Percentiles rank a stretch among this genome's conserved stretches.
Conservation (phyloP, 2,888 invertebrate genomes). For the Clusia tigrina region DNA sequence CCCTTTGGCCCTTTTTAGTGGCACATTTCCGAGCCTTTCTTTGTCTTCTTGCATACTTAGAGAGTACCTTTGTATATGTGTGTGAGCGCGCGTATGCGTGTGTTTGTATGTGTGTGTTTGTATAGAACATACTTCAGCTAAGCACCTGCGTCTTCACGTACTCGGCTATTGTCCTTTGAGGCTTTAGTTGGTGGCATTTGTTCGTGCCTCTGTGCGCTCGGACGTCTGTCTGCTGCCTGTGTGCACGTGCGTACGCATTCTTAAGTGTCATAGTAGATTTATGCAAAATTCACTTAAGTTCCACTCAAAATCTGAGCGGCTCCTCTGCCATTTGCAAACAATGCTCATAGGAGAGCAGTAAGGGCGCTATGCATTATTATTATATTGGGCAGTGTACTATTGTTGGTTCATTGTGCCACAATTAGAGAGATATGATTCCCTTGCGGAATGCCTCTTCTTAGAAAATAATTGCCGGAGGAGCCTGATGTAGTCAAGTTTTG, state of each 20-base stretch:
- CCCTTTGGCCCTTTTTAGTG: constrained; percentile 22
- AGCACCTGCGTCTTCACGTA: constrained; percentile 12
- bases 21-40: constrained; percentile 2
- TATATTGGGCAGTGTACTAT: neutral
- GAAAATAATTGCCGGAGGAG: neutral
- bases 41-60: constrained; percentile 14
- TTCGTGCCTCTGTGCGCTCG: neutral
- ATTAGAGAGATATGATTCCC: neutral
- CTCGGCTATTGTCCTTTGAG: neutral
- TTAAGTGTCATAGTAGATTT: constrained; percentile 2
- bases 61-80: neutral
- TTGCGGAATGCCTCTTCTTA: neutral
- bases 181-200: neutral
- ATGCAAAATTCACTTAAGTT: constrained; percentile 12
- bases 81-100: neutral
- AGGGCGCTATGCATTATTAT: neutral
- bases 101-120: constrained; percentile 13
- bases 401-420: neutral
- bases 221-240: neutral
- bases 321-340: neutral
- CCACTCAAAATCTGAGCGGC: neutral
- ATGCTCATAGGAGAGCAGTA: neutral
- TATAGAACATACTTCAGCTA: too few species aligned
- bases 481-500: neutral
- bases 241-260: neutral